A percentile compares a stretch with the other conserved stretches of the same genome.
These are phyloP conservation scores for Mesochorus sp. DNA, from an alignment of 2,888 invertebrate species.

Conservation along the genomic window DNA sequence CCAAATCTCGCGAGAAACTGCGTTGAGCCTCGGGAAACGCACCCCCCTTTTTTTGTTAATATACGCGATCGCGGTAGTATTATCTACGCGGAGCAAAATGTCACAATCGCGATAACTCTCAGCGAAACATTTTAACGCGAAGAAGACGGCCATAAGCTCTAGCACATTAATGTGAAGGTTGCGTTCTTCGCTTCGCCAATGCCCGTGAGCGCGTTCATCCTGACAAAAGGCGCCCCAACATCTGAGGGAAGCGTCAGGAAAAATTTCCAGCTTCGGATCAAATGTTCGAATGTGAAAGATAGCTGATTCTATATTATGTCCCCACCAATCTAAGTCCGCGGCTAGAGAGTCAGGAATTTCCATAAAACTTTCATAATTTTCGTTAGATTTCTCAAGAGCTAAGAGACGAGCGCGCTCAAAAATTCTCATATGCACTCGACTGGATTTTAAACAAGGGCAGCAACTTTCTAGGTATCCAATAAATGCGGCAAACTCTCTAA, in stretches of 20 bases:
- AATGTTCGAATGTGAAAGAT: neutral
- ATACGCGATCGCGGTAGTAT: constrained; percentile 55
- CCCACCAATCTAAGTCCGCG: neutral
- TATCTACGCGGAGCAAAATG: constrained; percentile 61
- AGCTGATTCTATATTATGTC: neutral
- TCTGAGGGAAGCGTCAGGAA: constrained; percentile 37
- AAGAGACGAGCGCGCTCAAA: too few relatives aligned
- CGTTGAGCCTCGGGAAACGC: neutral
- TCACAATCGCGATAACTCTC: constrained; percentile 2
- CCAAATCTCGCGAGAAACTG: constrained; percentile 27
- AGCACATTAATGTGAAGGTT: constrained; percentile 58
- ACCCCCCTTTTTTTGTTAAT: constrained; percentile 48
- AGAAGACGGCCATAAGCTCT: constrained; percentile 55
- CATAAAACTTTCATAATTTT: too few relatives aligned
- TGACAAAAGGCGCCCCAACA: constrained; percentile 20
- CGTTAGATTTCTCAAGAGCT: too few relatives aligned
- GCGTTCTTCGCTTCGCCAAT: constrained; percentile 40
- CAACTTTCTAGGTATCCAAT: too few relatives aligned
- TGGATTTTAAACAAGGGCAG: too few relatives aligned
- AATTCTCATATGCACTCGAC: too few relatives aligned
- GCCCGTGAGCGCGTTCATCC: constrained; percentile 26
- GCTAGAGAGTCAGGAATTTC: neutral
- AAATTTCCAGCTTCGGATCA: constrained; percentile 11
- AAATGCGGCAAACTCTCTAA: too few relatives aligned
- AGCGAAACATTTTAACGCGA: constrained; percentile 60